Percentiles rank a stretch among this genome's conserved stretches.
These are phyloP conservation scores for Thinocorus orbignyianus DNA, from an alignment of 2,113 vertebrate species.

Conservation along the genomic window DNA sequence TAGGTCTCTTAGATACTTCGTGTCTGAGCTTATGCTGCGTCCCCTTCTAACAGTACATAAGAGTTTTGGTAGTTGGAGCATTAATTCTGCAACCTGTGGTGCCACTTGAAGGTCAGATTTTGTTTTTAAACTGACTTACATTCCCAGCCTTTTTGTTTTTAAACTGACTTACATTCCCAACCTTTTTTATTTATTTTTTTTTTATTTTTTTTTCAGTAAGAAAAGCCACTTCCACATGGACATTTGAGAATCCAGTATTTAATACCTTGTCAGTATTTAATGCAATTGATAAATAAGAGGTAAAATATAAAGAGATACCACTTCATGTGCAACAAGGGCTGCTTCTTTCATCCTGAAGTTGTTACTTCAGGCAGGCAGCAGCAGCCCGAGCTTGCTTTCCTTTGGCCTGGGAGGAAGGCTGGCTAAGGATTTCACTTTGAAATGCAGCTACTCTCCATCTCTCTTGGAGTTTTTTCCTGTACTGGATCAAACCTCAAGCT, in stretches of 20 bases:
- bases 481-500: not conserved
- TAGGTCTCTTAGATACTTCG: not conserved
- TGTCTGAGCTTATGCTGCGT: not conserved
- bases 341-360: slow-evolving; percentile 19
- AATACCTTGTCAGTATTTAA: not conserved
- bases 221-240: not conserved
- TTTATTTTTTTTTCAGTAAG: not conserved
- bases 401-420: not conserved
- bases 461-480: slow-evolving; percentile 10
- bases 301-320: not conserved
- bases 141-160: not conserved
- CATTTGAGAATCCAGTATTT: not conserved
- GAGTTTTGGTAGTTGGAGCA: not conserved
- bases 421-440: slow-evolving; percentile 16
- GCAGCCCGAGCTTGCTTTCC: not conserved
- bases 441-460: not conserved
- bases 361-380: not conserved
- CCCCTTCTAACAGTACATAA: not conserved
- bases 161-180: too few species aligned
- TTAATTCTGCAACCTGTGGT: not conserved
- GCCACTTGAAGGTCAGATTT: not conserved
- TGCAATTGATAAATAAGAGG: not conserved
- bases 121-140: not conserved
- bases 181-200: not conserved
- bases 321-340: not conserved